phyloP scores from a whole-genome alignment of 2,113 vertebrate species.

The Solea solea region DNA sequence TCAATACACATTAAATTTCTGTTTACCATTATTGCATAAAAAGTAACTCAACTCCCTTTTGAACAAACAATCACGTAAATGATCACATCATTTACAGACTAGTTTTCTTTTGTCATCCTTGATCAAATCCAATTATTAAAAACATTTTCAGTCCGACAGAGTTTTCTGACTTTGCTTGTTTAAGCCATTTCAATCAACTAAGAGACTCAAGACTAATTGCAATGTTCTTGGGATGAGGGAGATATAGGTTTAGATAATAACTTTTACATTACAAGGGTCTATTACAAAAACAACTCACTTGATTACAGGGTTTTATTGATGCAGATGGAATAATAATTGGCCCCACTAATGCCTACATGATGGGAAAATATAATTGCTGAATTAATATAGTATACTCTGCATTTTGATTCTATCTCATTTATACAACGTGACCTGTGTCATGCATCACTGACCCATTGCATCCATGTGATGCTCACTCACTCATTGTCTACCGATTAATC shows the following conservation, averaged over 20 bases:
- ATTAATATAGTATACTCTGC: conserved; percentile 17
- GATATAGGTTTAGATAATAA: conserved; percentile 3
- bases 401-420: conserved; percentile 33
- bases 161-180: conserved; percentile 11
- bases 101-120: conserved; percentile 11
- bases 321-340: conserved; percentile 22
- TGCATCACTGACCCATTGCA: conserved; percentile 11
- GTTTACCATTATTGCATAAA: conserved; percentile 2
- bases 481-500: no score
- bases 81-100: conserved; percentile 1
- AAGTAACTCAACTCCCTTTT: neutral
- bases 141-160: neutral
- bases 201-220: neutral
- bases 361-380: neutral
- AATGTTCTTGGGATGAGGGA: neutral
- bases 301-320: conserved; percentile 9
- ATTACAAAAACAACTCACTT: conserved; percentile 10
- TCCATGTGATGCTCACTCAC: neutral
- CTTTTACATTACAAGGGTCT: neutral
- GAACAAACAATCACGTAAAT: neutral
- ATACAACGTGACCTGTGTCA: conserved; percentile 23
- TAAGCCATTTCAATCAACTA: conserved; percentile 11
- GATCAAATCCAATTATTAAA: conserved; percentile 28
- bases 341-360: neutral
- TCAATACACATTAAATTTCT: conserved; percentile 4